A percentile compares a stretch with the other conserved stretches of the same genome.
Conservation (phyloP, 2,113 vertebrate genomes). For the Callopanchax toddi region DNA sequence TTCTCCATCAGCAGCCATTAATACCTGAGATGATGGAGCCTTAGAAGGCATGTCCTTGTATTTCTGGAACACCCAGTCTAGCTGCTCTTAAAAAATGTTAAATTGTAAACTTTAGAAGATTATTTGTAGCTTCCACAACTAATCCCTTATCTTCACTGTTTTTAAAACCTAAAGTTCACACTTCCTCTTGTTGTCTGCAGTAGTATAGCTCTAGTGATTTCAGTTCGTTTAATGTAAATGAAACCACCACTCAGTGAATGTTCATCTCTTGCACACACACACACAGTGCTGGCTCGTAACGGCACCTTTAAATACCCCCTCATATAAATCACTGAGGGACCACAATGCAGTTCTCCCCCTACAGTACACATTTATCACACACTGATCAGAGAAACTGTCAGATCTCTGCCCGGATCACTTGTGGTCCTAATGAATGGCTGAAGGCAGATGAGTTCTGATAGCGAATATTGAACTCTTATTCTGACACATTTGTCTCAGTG, state of each 20-base stretch:
- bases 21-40: not conserved
- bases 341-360: constrained; percentile 6
- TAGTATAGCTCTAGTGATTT: constrained; percentile 42
- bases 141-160: not conserved
- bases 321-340: constrained; percentile 47
- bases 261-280: constrained; percentile 28
- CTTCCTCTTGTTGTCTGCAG: constrained; percentile 2
- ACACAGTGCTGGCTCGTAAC: constrained; percentile 16
- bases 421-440: not conserved
- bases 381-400: constrained; percentile 35
- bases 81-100: not conserved
- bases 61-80: not conserved
- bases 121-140: not conserved
- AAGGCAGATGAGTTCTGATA: constrained; percentile 8
- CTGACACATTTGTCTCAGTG: constrained; percentile 34
- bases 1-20: not conserved
- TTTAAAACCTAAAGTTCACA: constrained; percentile 8
- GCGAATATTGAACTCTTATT: constrained; percentile 20
- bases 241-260: constrained; percentile 19
- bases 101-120: not conserved
- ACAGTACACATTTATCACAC: constrained; percentile 24
- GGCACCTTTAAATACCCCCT: constrained; percentile 28
- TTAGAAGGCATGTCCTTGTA: not conserved
- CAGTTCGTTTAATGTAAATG: constrained; percentile 34
- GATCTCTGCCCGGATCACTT: constrained; percentile 16